These are phyloP conservation scores for Pyrgus malvae DNA, from an alignment of 2,888 invertebrate species.

Conservation along the genomic window DNA sequence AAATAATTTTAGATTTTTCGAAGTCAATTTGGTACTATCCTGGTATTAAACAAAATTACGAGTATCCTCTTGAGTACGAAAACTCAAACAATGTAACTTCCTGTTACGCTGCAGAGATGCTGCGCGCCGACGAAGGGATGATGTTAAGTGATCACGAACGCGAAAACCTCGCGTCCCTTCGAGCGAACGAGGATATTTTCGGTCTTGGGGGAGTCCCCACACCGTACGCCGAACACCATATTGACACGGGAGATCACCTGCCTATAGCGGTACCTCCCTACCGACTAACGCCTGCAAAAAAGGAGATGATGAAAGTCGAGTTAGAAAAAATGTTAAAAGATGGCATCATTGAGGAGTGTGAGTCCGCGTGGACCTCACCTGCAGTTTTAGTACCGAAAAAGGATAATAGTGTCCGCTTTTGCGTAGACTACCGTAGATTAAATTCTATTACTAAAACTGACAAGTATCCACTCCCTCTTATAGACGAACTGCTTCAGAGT, in stretches of 20 bases:
- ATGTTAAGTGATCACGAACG: neutral
- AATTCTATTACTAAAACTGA: slow-evolving; percentile 34
- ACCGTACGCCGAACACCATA: slow-evolving; percentile 17
- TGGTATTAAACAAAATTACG: too few relatives aligned
- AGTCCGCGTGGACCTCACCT: slow-evolving; percentile 51
- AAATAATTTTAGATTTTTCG: neutral
- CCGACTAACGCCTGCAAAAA: slow-evolving; percentile 30
- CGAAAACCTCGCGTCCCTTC: neutral
- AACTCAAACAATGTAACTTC: neutral
- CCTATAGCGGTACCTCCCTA: slow-evolving; percentile 34
- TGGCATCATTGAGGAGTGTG: slow-evolving; percentile 50
- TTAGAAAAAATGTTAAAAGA: slow-evolving; percentile 43
- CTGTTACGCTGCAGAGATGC: neutral
- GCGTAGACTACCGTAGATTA: slow-evolving; percentile 46
- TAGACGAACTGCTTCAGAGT: slow-evolving; percentile 52
- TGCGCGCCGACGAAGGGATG: neutral
- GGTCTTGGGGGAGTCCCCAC: neutral
- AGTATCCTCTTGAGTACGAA: neutral
- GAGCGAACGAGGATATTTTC: neutral
- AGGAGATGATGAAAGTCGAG: slow-evolving; percentile 32
- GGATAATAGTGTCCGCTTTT: slow-evolving; percentile 41
- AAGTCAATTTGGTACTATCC: neutral
- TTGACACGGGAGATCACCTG: slow-evolving; percentile 41
- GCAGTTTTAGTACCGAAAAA: slow-evolving; percentile 48
- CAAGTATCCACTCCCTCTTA: slow-evolving; percentile 50